A percentile compares a stretch with the other conserved stretches of the same genome.
Conservation (phyloP, 1,140 invertebrate genomes). For the Sarcophaga peregrina region DNA sequence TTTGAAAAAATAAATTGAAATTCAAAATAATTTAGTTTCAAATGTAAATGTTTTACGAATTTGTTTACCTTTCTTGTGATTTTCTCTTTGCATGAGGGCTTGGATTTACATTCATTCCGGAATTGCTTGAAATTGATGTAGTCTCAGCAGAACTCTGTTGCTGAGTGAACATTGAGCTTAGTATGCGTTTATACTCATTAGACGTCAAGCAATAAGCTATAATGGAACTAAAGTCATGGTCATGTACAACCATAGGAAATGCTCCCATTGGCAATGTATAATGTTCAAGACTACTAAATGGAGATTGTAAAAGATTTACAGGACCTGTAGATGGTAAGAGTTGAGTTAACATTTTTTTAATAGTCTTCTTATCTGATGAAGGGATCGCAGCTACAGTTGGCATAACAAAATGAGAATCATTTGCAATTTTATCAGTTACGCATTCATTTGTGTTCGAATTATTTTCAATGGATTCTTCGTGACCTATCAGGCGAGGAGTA, state of each 20-base stretch:
- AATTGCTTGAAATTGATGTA: conserved; percentile 14
- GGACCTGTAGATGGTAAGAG: conserved; percentile 71
- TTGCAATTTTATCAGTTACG: conserved; percentile 50
- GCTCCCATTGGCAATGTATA: conserved; percentile 70
- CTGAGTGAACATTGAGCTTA: conserved; percentile 53
- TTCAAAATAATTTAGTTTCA: not conserved
- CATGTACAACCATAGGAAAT: conserved; percentile 83
- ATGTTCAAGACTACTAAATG: conserved; percentile 76
- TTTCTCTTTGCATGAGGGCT: conserved; percentile 58
- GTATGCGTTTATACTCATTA: conserved; percentile 75
- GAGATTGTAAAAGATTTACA: conserved; percentile 69
- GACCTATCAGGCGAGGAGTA: not conserved
- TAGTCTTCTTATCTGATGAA: conserved; percentile 71
- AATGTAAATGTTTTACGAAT: too few relatives aligned
- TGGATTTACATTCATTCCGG: conserved; percentile 44
- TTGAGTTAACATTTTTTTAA: conserved; percentile 78
- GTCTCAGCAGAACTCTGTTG: conserved; percentile 27
- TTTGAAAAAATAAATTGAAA: not conserved
- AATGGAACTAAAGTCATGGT: conserved; percentile 89
- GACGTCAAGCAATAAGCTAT: conserved; percentile 86
- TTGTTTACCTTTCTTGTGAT: conserved; percentile 49
- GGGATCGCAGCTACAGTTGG: conserved; percentile 45
- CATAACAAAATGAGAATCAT: conserved; percentile 55
- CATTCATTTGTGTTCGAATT: conserved; percentile 40
- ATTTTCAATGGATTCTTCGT: not conserved